Conservation (phyloP, 2,113 vertebrate species). For the Gallinago jamesoni region DNA sequence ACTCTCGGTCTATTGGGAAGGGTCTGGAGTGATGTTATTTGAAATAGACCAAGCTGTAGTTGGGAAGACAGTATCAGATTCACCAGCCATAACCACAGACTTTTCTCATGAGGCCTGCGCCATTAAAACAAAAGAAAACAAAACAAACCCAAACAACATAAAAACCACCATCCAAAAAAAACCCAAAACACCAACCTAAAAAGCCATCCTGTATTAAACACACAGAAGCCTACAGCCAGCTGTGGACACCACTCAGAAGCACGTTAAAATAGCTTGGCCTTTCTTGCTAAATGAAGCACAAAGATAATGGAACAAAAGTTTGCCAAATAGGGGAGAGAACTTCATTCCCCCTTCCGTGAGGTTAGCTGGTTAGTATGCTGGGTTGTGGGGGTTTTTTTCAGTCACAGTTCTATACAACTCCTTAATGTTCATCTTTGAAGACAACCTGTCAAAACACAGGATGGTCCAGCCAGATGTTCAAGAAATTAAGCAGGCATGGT, state of each 20-base stretch:
- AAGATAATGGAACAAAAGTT: neutral
- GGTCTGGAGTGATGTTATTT: neutral
- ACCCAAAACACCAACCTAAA: neutral
- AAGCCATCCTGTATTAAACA: accelerated
- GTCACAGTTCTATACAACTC: neutral
- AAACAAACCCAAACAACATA: neutral
- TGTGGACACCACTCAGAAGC: neutral
- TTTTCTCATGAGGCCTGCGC: neutral
- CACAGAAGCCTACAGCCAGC: neutral
- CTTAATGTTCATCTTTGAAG: neutral
- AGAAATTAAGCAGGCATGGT: neutral
- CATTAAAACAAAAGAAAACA: neutral
- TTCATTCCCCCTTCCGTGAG: neutral
- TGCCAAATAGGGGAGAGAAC: neutral
- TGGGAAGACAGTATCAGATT: neutral
- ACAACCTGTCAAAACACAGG: neutral
- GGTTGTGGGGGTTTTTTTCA: accelerated
- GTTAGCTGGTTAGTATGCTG: neutral
- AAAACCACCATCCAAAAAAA: neutral
- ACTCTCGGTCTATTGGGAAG: neutral
- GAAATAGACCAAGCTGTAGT: neutral
- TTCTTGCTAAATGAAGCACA: neutral
- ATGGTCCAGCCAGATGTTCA: neutral
- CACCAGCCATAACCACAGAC: neutral
- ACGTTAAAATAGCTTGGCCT: neutral